A percentile compares a stretch with the other conserved stretches of the same genome.
Conservation (phyloP, 2,797 vertebrate species). For the Eulemur rubriventer region DNA sequence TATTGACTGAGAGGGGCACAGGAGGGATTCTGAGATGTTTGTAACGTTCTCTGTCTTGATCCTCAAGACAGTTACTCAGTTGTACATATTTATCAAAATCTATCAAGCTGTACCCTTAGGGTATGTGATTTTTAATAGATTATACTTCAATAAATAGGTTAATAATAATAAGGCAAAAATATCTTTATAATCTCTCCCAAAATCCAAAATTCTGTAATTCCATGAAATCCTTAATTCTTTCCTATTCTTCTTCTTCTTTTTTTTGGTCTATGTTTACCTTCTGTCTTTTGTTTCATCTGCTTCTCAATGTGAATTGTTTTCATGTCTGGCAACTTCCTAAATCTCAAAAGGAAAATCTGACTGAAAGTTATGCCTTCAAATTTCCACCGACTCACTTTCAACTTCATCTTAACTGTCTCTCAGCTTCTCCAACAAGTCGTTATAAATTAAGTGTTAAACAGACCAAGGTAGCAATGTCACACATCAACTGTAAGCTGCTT, state of each 20-base stretch:
- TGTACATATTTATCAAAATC: neutral
- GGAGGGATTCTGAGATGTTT: neutral
- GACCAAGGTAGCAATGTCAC: neutral
- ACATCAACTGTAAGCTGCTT: neutral
- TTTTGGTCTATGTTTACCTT: neutral
- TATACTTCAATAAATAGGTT: neutral
- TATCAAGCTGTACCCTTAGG: neutral
- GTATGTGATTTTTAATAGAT: neutral
- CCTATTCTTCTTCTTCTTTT: neutral
- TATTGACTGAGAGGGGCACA: neutral
- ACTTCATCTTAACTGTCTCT: neutral
- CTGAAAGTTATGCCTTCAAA: neutral
- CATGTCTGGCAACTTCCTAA: neutral
- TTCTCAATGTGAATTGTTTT: neutral
- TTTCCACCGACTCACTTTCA: neutral
- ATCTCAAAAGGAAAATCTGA: neutral
- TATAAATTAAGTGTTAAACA: slow-evolving; percentile 1
- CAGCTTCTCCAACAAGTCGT: neutral
- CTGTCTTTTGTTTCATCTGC: neutral
- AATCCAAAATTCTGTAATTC: neutral
- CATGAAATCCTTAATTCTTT: neutral
- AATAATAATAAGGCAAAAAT: neutral
- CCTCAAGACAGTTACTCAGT: neutral
- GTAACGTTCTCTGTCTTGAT: neutral
- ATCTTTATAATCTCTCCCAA: neutral